These are phyloP conservation scores for Planococcus citri DNA, from an alignment of 1,140 invertebrate genomes.

Conservation along the genomic window DNA sequence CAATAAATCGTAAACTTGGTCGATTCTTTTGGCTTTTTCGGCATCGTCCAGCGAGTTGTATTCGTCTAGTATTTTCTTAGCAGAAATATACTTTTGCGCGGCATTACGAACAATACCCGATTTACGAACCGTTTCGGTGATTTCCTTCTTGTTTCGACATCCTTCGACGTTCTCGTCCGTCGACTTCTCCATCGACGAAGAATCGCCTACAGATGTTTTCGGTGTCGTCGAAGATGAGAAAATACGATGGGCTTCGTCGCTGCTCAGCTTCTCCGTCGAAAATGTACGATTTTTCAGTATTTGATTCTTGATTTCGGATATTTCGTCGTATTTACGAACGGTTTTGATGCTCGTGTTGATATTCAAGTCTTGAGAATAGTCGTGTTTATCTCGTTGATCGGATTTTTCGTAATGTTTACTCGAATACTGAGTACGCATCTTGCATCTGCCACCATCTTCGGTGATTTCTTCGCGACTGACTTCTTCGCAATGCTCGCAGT, in stretches of 20 bases:
- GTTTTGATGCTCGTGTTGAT: background rate
- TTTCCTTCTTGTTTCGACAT: background rate
- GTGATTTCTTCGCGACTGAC: background rate
- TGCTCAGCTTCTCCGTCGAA: background rate
- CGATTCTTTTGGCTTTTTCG: background rate
- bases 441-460: background rate
- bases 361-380: background rate
- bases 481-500: background rate
- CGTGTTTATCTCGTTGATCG: background rate
- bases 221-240: too few relatives aligned
- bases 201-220: too few relatives aligned
- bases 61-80: background rate
- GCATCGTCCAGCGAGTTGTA: background rate
- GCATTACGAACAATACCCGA: background rate
- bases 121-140: background rate
- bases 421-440: background rate
- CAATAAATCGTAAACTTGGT: background rate
- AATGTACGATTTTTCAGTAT: background rate
- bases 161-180: background rate
- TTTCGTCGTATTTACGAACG: background rate
- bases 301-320: background rate
- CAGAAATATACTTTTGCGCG: background rate
- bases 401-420: background rate
- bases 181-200: too few relatives aligned
- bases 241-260: background rate